A percentile compares a stretch with the other conserved stretches of the same genome.
These are phyloP conservation scores for Hirudo medicinalis DNA, from an alignment of 1,140 invertebrate species.

Conservation along the genomic window DNA sequence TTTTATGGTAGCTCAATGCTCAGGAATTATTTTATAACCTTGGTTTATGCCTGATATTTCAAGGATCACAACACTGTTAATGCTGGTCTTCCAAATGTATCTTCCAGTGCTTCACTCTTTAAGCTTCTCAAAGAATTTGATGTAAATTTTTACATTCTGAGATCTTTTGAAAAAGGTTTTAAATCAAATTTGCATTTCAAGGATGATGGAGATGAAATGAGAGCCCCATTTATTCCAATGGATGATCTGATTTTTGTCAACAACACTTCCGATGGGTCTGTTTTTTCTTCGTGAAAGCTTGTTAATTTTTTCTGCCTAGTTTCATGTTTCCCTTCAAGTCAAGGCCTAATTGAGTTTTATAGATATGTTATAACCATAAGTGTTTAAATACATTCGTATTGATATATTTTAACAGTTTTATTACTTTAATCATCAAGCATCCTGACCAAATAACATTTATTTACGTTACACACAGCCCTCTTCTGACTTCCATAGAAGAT, in stretches of 20 bases:
- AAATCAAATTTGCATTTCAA: too few species aligned
- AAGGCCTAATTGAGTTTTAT: not conserved
- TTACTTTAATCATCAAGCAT: not conserved
- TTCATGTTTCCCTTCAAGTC: too few species aligned
- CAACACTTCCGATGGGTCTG: not conserved
- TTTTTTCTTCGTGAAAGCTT: too few species aligned
- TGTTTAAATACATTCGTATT: not conserved
- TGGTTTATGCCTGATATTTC: too few species aligned
- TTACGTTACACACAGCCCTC: too few species aligned
- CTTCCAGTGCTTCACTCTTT: constrained; percentile 1
- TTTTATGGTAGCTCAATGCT: too few species aligned
- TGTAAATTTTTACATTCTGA: not conserved
- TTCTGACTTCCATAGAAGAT: too few species aligned
- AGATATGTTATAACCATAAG: not conserved
- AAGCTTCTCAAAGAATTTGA: constrained; percentile 11
- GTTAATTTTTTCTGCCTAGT: not conserved
- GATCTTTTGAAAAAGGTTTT: not conserved
- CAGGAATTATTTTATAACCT: too few species aligned
- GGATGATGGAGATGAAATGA: constrained; percentile 12
- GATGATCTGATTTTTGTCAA: constrained; percentile 16
- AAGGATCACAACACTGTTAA: too few species aligned
- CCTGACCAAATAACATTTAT: too few species aligned
- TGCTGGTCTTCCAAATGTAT: not conserved
- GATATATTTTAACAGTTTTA: not conserved
- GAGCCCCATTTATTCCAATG: constrained; percentile 15